These are phyloP conservation scores for Phenganax subtilis DNA, from an alignment of 92 coral and sea anemone species.

Conservation along the genomic window DNA sequence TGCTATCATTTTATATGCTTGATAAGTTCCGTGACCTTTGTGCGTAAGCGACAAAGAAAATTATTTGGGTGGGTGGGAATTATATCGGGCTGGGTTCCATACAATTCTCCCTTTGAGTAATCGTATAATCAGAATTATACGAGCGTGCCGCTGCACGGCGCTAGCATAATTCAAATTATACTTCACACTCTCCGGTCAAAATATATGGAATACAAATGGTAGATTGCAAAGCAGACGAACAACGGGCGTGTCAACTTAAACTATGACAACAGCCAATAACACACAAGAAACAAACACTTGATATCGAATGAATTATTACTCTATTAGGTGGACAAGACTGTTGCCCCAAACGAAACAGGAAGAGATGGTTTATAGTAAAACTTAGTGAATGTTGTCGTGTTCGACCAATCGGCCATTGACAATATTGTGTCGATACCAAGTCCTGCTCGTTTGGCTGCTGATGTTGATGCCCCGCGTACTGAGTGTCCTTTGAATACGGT, in stretches of 20 bases:
- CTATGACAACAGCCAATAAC: no score
- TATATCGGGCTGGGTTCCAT: neutral
- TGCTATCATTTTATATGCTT: no score
- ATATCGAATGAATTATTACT: neutral
- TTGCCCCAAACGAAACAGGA: neutral
- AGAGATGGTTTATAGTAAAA: neutral
- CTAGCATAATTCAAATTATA: slow-evolving; percentile 11
- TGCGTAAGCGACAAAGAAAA: neutral
- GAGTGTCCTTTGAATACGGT: no score
- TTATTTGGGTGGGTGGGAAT: neutral
- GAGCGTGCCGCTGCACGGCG: slow-evolving; percentile 1
- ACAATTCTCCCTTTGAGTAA: neutral
- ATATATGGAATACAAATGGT: slow-evolving; percentile 16
- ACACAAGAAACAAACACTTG: no score
- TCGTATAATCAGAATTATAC: slow-evolving; percentile 12
- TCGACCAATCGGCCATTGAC: neutral
- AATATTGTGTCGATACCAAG: neutral
- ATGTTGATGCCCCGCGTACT: no score
- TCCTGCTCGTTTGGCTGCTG: neutral
- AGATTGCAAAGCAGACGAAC: slow-evolving; percentile 3
- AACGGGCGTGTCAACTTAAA: neutral
- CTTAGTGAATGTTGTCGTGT: neutral
- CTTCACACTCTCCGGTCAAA: slow-evolving; percentile 9
- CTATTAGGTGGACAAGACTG: neutral
- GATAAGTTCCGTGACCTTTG: neutral